Percentiles rank a stretch among this genome's conserved stretches.
phyloP scores from a whole-genome alignment of 2,888 invertebrate species.

The Pelosia muscerda region DNA sequence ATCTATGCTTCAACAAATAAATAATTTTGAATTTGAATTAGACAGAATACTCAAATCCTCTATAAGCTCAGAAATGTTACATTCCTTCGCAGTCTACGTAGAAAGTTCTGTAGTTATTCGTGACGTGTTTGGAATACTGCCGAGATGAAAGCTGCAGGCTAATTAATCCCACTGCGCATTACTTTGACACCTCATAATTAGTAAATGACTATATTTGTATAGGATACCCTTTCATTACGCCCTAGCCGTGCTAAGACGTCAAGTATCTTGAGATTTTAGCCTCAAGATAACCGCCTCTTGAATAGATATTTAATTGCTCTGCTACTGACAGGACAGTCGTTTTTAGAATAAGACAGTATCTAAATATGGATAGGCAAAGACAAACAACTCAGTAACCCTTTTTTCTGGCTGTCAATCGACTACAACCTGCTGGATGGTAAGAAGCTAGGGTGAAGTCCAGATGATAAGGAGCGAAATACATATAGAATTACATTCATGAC shows the following conservation, averaged over 20 bases:
- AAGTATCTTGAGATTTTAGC: slow-evolving; percentile 41
- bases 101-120: slow-evolving; percentile 47
- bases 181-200: slow-evolving; percentile 46
- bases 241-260: slow-evolving; percentile 36
- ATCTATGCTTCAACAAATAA: too few species aligned
- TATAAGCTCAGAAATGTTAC: slow-evolving; percentile 43
- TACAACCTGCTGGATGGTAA: too few species aligned
- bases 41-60: slow-evolving; percentile 23
- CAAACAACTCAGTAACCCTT: background rate
- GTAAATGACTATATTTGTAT: slow-evolving; percentile 46
- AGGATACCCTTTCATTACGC: slow-evolving; percentile 46
- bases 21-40: too few species aligned
- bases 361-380: background rate
- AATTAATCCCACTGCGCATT: slow-evolving; percentile 49
- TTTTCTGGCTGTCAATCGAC: too few species aligned
- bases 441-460: too few species aligned
- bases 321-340: slow-evolving; percentile 35
- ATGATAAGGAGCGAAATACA: too few species aligned
- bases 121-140: slow-evolving; percentile 38
- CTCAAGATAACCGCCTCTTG: slow-evolving; percentile 36
- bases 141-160: slow-evolving; percentile 27
- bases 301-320: slow-evolving; percentile 44
- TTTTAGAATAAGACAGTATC: slow-evolving; percentile 23
- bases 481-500: too few species aligned
- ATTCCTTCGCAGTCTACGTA: slow-evolving; percentile 55